phyloP scores from a whole-genome alignment of 2,797 vertebrate species.

The Sebastes hopkinsi region DNA sequence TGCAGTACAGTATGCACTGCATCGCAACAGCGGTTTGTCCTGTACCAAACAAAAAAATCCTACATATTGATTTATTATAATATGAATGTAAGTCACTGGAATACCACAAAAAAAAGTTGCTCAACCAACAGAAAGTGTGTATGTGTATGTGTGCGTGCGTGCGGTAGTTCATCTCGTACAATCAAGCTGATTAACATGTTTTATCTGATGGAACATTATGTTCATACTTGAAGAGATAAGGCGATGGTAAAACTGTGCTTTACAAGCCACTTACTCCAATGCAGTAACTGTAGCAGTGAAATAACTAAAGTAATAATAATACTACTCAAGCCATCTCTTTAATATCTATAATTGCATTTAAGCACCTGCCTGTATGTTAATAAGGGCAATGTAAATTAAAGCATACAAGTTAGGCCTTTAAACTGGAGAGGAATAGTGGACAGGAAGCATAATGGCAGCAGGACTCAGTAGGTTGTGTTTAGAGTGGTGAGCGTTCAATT shows the following conservation, averaged over 20 bases:
- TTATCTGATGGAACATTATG: slow-evolving; percentile 53
- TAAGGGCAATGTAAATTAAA: background rate
- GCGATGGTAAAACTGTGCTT: background rate
- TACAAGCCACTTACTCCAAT: background rate
- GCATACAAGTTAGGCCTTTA: background rate
- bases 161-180: background rate
- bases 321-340: background rate
- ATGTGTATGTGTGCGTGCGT: background rate
- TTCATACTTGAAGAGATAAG: slow-evolving; percentile 3
- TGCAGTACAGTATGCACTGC: slow-evolving; percentile 75
- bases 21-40: slow-evolving; percentile 60
- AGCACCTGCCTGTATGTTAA: background rate
- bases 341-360: background rate
- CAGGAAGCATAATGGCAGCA: slow-evolving; percentile 52
- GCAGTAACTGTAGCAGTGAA: background rate
- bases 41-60: slow-evolving; percentile 2
- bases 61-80: slow-evolving; percentile 3
- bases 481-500: slow-evolving; percentile 45
- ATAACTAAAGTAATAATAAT: background rate
- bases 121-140: background rate
- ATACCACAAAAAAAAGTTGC: background rate
- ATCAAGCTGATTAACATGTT: slow-evolving; percentile 26
- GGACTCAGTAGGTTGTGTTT: slow-evolving; percentile 28
- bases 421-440: slow-evolving; percentile 36
- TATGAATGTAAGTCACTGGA: background rate